Conservation (phyloP, 1,140 invertebrate species). For the Stegodyphus dumicola region DNA sequence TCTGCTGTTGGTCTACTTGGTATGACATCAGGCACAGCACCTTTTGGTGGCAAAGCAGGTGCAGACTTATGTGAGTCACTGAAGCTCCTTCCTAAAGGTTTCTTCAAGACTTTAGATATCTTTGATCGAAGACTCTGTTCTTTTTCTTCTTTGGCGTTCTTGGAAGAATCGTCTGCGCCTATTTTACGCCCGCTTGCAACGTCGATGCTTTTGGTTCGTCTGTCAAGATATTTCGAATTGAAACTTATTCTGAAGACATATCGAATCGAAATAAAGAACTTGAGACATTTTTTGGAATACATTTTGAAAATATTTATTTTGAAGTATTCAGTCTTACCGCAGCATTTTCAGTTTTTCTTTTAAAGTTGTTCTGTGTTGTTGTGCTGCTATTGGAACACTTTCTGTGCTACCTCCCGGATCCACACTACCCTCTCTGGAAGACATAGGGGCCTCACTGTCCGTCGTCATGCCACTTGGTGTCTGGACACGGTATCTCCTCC, state of each 20-base stretch:
- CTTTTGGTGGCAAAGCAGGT: slow-evolving; percentile 37
- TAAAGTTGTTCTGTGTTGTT: slow-evolving; percentile 55
- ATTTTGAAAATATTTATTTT: too few relatives aligned
- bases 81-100: slow-evolving; percentile 52
- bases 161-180: slow-evolving; percentile 68
- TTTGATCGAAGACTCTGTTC: slow-evolving; percentile 63
- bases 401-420: slow-evolving; percentile 34
- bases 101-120: slow-evolving; percentile 63
- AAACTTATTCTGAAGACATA: too few relatives aligned
- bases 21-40: slow-evolving; percentile 35
- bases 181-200: slow-evolving; percentile 22
- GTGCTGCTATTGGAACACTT: slow-evolving; percentile 27
- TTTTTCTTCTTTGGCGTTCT: slow-evolving; percentile 60
- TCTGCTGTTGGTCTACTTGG: slow-evolving; percentile 46
- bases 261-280: too few relatives aligned
- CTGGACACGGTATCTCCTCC: slow-evolving; percentile 23
- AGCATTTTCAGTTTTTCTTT: slow-evolving; percentile 62
- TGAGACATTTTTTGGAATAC: too few relatives aligned
- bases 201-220: slow-evolving; percentile 29
- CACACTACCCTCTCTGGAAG: slow-evolving; percentile 48
- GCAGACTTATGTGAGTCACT: slow-evolving; percentile 38
- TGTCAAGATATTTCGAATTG: neutral
- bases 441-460: slow-evolving; percentile 38
- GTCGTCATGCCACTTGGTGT: slow-evolving; percentile 38
- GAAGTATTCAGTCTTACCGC: neutral